Evolutionary conservation across 2,797 vertebrate species (phyloP).

Genomic region (Peromyscus attwateri): DNA sequence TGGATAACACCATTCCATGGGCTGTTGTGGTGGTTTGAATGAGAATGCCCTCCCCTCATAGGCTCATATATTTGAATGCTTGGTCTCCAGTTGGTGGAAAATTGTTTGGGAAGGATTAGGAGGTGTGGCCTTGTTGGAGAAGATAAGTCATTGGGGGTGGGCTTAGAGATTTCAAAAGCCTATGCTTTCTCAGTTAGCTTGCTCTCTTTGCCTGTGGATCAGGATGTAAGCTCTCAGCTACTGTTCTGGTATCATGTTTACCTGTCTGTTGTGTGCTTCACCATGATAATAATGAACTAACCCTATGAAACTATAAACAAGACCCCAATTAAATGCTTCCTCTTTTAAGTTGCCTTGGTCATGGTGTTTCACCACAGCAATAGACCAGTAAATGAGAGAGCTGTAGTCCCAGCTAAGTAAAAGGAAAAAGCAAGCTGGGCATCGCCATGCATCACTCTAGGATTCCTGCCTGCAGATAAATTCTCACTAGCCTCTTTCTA

Average conservation of each 20-base stretch:
- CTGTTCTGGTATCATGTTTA: background rate
- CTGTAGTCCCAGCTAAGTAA: background rate
- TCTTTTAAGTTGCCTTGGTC: background rate
- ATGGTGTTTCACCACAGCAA: background rate
- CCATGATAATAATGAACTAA: background rate
- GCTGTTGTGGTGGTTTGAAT: background rate
- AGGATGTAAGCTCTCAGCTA: background rate
- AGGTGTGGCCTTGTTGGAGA: background rate
- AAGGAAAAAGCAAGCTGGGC: background rate
- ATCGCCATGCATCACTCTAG: background rate
- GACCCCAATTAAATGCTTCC: background rate
- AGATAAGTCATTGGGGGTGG: background rate
- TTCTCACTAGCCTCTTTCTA: background rate
- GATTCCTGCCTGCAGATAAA: background rate
- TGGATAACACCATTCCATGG: background rate
- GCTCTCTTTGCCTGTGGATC: background rate
- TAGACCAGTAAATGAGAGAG: background rate
- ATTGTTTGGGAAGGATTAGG: background rate
- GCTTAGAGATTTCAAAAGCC: background rate
- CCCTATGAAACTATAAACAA: background rate
- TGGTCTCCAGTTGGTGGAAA: background rate
- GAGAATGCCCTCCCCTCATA: background rate
- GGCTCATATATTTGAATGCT: background rate
- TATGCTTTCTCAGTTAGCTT: background rate
- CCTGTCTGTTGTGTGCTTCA: background rate